Conservation (phyloP, 1,140 invertebrate species). For the Drosophila subobscura region DNA sequence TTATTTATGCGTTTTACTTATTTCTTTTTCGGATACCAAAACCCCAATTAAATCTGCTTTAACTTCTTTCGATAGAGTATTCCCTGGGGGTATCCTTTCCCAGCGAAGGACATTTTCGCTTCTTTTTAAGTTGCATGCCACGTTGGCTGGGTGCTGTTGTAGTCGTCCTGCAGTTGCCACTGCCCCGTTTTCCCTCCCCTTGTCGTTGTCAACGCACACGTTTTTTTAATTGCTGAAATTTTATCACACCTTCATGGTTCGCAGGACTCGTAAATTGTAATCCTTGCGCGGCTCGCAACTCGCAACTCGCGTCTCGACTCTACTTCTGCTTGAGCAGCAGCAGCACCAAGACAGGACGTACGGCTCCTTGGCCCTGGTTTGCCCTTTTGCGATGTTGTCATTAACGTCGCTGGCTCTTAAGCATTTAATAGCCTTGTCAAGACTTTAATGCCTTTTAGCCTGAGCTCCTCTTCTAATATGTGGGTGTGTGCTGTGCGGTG, state of each 20-base stretch:
- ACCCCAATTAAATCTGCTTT: neutral
- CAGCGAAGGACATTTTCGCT: conserved; percentile 22
- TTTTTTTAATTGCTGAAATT: conserved; percentile 83
- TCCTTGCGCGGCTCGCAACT: conserved; percentile 58
- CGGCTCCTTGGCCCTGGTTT: conserved; percentile 45
- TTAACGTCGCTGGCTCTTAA: conserved; percentile 82
- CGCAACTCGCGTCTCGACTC: conserved; percentile 16
- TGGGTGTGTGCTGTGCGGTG: conserved; percentile 26
- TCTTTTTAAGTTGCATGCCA: conserved; percentile 73
- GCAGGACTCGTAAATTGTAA: conserved; percentile 82
- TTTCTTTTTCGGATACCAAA: neutral
- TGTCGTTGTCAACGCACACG: conserved; percentile 77
- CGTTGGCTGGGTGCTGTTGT: conserved; percentile 40
- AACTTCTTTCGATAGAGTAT: conserved; percentile 40
- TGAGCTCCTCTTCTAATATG: conserved; percentile 61
- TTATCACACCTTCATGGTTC: conserved; percentile 82
- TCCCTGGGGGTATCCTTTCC: conserved; percentile 1
- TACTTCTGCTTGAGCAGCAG: conserved; percentile 37
- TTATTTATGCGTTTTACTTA: neutral
- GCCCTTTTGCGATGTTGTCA: conserved; percentile 71
- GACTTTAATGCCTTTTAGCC: conserved; percentile 82
- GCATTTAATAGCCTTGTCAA: conserved; percentile 83
- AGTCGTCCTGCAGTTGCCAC: conserved; percentile 14
- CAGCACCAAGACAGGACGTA: conserved; percentile 8
- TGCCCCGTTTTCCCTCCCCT: conserved; percentile 13